Evolutionary conservation across 2,888 invertebrate genomes (phyloP), one percentile per base, ranked within the genome.

Genomic region (Diloba caeruleocephala): DNA sequence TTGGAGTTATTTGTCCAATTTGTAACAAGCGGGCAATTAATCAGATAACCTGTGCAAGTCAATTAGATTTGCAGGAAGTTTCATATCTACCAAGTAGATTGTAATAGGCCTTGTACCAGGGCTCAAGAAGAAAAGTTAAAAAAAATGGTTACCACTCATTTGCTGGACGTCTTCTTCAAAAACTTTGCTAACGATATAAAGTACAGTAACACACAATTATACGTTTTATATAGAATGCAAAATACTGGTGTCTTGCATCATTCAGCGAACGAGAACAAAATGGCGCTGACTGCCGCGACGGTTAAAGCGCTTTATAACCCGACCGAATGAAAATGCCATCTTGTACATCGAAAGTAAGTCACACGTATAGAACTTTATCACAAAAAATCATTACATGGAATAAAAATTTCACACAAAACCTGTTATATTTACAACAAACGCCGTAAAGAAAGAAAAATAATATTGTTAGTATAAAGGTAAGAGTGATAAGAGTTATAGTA

Each of bases 281-380:
- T 93, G 93, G 93, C 93, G 93, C 88, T 92, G 85, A 78, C 74
- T 78, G 60, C 63, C 71, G 75, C 75, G 76, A 71, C 70, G 78
- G 76, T 74, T 83, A 89, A 91, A 92, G 92, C 92, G 92, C 92
- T 93, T 88, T 88, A 92, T 81, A 85, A 88, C 36, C 63, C 85
- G 81, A 74, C 84, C 73, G 66, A 82, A 63, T 80, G 42, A 34
- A 73, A 57, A 67, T 51, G 77, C 51, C 43, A 26, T 13, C 21
- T 14, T 2, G 9, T 51, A n/a, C 2, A 21, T 23, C 10, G n/a
- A 28, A 31, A 43, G n/a, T 21, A 26, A 12, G 12, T 34, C 42
- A 14, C 37, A 6, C 8, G 0, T 9, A 1, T 29, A 32, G 12
- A 23, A 7, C 15, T 6, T 9, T 23, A 3, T 21, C 2, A 17